Conservation (phyloP, 1,140 invertebrate species). For the Tribolium madens region DNA sequence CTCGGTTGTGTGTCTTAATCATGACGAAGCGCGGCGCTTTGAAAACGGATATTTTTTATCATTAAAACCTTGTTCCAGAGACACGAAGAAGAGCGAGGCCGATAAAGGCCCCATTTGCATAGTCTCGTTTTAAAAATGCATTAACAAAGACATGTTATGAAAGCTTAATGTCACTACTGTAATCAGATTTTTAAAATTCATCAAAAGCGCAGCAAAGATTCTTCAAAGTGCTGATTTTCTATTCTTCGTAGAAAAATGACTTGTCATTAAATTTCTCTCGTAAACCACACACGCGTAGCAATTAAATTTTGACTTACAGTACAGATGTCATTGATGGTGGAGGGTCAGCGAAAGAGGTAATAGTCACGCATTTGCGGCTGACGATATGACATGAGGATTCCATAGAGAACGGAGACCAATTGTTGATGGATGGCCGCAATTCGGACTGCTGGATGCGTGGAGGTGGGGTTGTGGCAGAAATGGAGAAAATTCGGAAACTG, state of each 20-base stretch:
- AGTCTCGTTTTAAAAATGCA: slow-evolving; percentile 26
- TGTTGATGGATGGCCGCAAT: slow-evolving; percentile 31
- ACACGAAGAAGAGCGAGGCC: not conserved
- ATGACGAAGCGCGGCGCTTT: slow-evolving; percentile 9
- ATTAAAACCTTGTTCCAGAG: slow-evolving; percentile 14
- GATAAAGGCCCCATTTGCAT: slow-evolving; percentile 22
- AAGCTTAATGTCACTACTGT: slow-evolving; percentile 23
- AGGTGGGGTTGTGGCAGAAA: slow-evolving; percentile 3
- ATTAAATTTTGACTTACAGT: slow-evolving; percentile 11
- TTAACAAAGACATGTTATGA: slow-evolving; percentile 35
- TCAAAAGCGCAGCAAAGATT: slow-evolving; percentile 7
- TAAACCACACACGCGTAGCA: slow-evolving; percentile 15
- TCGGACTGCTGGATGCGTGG: not conserved
- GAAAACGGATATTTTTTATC: slow-evolving; percentile 20
- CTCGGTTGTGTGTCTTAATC: slow-evolving; percentile 22
- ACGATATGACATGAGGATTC: slow-evolving; percentile 13
- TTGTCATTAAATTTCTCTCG: not conserved
- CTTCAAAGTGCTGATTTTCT: not conserved
- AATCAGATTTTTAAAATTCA: slow-evolving; percentile 32
- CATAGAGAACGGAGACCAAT: not conserved
- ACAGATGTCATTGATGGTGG: slow-evolving; percentile 12
- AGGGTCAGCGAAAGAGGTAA: slow-evolving; percentile 5
- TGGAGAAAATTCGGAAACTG: slow-evolving; percentile 12
- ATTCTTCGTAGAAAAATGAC: not conserved
- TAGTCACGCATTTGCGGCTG: slow-evolving; percentile 12